Base-by-base conservation (phyloP, 2,797 vertebrate genomes). In the Lemur catta region DNA sequence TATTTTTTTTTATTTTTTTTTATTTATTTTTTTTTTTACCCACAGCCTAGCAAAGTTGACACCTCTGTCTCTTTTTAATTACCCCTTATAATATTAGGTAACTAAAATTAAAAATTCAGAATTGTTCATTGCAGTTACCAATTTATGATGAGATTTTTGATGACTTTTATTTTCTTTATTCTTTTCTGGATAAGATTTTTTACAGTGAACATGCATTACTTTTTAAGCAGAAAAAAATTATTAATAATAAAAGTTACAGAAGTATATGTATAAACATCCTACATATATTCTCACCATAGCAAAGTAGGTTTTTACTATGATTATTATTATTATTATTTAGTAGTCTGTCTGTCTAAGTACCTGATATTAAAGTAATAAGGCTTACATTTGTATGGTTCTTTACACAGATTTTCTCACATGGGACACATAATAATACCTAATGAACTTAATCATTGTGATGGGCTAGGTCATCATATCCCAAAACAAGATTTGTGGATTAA, bases 161-260 rank as follows among this genome's bases (percentile, higher is more conserved):
- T 90, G n/a, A 84, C 24, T 69, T 86, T 69, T 75, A 76, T 38
- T 80, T 88, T 81, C 3, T 88, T 46, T 84, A 38, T 81, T 85
- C 35, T 86, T 93, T 90, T 84, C n/a, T 55, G 50, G 50, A 57
- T 79, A 41, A 48, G 65, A 75, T 55, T 89, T 84, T 84, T 92
- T 93, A 61, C 28, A 76, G 2, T 78, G 46, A 74, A 81, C 18
- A 80, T 92, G 63, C 13, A 82, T 69, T 89, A 10, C 18, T 88
- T 92, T 95, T 90, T 78, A 94, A 91, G 72, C 7, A 75, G 46
- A 89, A 88, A 88, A 80, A 91, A 74, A 18, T 84, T 4, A 76
- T 61, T 78, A 59, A 43, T 86, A 92, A 94, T 86, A 67, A 67
- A 91, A 72, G 30, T 93, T 59, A 0, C 8, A 84, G 57, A 96